These are phyloP conservation scores for Capitulum mitella DNA, from an alignment of 2,888 invertebrate species.

Conservation along the genomic window DNA sequence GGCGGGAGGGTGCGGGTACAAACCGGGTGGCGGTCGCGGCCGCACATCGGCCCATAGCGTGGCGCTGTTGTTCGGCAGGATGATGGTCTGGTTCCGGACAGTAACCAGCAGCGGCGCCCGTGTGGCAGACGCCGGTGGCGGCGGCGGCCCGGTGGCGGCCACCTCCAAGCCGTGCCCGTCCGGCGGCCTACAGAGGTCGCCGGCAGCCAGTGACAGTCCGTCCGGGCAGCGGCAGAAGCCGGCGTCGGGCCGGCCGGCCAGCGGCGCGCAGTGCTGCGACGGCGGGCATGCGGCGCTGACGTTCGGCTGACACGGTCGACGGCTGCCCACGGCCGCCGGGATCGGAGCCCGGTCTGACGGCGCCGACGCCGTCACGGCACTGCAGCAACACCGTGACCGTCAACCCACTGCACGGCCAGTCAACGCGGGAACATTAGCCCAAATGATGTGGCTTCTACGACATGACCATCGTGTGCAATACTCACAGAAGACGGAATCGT, in stretches of 20 bases:
- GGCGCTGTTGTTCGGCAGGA: background rate
- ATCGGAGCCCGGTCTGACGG: no score
- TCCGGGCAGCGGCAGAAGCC: background rate
- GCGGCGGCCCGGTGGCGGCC: background rate
- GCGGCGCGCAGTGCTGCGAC: background rate
- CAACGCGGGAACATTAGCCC: no score
- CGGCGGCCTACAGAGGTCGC: background rate
- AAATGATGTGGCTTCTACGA: no score
- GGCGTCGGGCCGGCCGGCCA: background rate
- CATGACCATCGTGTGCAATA: no score
- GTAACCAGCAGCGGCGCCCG: background rate
- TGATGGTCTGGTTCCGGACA: background rate
- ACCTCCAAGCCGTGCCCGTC: background rate
- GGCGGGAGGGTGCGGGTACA: no score
- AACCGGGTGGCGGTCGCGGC: background rate
- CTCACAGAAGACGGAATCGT: no score
- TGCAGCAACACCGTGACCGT: no score
- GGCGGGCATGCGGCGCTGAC: constrained; percentile 1
- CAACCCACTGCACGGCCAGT: no score
- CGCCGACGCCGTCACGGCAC: no score
- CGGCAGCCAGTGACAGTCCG: background rate
- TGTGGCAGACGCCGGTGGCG: background rate
- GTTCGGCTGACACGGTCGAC: background rate
- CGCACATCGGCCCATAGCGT: background rate
- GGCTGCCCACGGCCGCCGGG: background rate